Evolutionary conservation across 2,797 vertebrate species (phyloP), one percentile per base, ranked within the genome.

Genomic region (Echiichthys vipera): DNA sequence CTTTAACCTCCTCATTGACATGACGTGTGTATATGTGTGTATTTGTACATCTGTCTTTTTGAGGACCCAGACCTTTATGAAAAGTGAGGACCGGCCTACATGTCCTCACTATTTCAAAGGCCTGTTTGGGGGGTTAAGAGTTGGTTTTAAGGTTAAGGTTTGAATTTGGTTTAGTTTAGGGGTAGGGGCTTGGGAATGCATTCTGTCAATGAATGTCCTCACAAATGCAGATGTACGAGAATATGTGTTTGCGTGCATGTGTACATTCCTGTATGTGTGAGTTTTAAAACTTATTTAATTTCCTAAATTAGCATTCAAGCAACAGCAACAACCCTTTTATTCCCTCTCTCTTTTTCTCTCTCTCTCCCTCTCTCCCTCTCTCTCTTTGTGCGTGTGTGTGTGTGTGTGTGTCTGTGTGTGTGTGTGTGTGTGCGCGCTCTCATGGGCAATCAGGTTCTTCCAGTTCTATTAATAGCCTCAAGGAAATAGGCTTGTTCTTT

Each of bases 381-480:
- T 29, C 15, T 24, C 5, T 30, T 14, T 37, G 20, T 34, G 64
- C 24, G 29, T 54, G 30, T 71, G 64, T 46, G 47, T 53, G 37
- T 59, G 24, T 29, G 22, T 59, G n/a, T 18, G 22, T 20, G 6
- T 36, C 57, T 80, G 74, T 50, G 57, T 63, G 47, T 50, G 36
- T 58, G 42, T 62, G 56, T 36, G 53, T 64, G 62, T 34, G 50
- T 43, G 34, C n/a, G 18, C 9, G 22, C 4, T 15, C 8, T 39
- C 18, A 15, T 12, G 37, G n/a, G 24, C 18, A 17, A 34, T 53
- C 83, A 79, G 69, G 90, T 86, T 88, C 27, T 13, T 78, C 81
- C 47, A 57, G 62, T 78, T 84, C 74, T 86, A 87, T 84, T 86
- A 80, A 47, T 87, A 90, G 70, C 83, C 68, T 76, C 7, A 30